Conservation (phyloP, 1,140 invertebrate species). For the Holotrichia oblita region DNA sequence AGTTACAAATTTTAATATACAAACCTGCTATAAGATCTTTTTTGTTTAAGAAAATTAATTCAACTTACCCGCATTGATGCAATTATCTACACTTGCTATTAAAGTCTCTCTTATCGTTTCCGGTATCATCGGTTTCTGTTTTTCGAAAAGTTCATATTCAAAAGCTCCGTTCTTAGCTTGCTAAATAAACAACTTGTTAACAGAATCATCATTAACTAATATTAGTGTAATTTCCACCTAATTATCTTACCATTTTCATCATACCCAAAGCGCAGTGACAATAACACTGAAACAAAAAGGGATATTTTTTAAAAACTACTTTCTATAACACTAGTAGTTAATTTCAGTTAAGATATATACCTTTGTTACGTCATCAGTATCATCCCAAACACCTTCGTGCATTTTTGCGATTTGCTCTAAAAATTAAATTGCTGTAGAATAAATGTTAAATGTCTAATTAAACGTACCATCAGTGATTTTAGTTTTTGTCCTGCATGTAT, state of each 20-base stretch:
- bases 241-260: constrained; percentile 33
- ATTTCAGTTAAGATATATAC: constrained; percentile 19
- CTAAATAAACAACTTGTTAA: constrained; percentile 22
- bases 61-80: background rate
- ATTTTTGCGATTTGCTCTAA: constrained; percentile 43
- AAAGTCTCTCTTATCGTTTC: constrained; percentile 4
- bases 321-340: too few relatives aligned
- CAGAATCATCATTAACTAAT: background rate
- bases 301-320: background rate
- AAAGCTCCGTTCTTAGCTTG: constrained; percentile 10
- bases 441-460: background rate
- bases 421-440: background rate
- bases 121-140: constrained; percentile 18
- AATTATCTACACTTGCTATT: constrained; percentile 12
- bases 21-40: too few relatives aligned
- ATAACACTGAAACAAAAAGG: constrained; percentile 10
- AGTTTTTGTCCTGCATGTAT: constrained; percentile 43
- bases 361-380: constrained; percentile 31
- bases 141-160: background rate
- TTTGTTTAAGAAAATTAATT: too few relatives aligned
- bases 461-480: constrained; percentile 42
- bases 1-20: too few relatives aligned
- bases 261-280: constrained; percentile 21
- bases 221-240: background rate
- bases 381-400: constrained; percentile 43